Conservation (phyloP, 2,797 vertebrate species). For the Typhlichthys eigenmanni region DNA sequence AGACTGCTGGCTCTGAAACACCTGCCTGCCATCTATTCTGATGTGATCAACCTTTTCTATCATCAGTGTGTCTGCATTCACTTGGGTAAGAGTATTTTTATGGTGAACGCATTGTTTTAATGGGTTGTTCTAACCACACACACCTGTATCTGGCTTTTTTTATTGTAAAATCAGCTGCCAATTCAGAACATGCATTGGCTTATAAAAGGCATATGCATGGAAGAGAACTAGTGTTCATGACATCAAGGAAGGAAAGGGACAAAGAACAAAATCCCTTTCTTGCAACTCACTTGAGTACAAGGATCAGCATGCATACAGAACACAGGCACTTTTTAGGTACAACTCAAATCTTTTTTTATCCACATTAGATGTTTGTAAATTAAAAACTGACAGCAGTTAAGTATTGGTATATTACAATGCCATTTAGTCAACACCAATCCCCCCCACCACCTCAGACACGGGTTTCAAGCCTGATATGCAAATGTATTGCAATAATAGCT, state of each 20-base stretch:
- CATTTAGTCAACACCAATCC: too few species aligned
- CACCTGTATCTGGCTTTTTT: neutral
- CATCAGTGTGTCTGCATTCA: conserved; percentile 81
- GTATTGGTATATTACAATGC: neutral
- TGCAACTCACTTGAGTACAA: neutral
- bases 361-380: too few species aligned
- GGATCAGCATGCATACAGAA: neutral
- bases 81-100: conserved; percentile 81
- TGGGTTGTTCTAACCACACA: too few species aligned
- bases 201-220: neutral
- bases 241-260: conserved; percentile 10
- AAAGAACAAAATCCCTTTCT: neutral
- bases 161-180: neutral
- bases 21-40: conserved; percentile 87
- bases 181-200: neutral
- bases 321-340: neutral
- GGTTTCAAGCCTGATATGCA: too few species aligned
- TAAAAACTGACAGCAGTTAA: neutral
- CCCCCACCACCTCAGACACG: too few species aligned
- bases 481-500: too few species aligned
- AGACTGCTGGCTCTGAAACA: conserved; percentile 92
- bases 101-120: neutral
- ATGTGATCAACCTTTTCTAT: conserved; percentile 88
- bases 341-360: neutral
- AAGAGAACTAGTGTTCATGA: conserved; percentile 15